Percentiles rank a stretch among this genome's conserved stretches.
phyloP scores from a whole-genome alignment of 2,888 invertebrate genomes.

The Gari tellinella region DNA sequence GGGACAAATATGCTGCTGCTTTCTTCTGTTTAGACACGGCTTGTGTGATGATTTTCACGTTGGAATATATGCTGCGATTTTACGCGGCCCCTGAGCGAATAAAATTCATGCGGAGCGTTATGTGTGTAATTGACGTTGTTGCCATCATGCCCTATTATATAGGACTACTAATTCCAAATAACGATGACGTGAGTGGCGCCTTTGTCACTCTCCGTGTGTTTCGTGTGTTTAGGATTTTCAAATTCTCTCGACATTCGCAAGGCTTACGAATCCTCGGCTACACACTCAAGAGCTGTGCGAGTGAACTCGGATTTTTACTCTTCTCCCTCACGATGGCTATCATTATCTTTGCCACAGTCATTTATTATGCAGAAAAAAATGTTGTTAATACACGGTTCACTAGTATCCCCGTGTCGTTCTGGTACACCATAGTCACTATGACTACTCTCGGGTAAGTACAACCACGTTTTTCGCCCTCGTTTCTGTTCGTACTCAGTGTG shows the following conservation, averaged over 20 bases:
- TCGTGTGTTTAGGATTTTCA: conserved; percentile 99
- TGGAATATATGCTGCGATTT: conserved; percentile 95
- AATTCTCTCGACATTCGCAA: conserved; percentile 99
- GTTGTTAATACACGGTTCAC: conserved; percentile 98
- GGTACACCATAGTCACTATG: conserved; percentile 99
- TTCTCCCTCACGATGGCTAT: conserved; percentile 99
- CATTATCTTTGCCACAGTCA: conserved; percentile 99
- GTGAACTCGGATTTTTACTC: conserved; percentile 99
- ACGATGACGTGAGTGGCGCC: conserved; percentile 99
- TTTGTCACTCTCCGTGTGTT: conserved; percentile 99
- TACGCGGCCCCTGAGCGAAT: conserved; percentile 99
- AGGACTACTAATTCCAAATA: conserved; percentile 98
- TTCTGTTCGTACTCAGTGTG: too few relatives aligned
- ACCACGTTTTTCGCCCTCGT: conserved; percentile 24
- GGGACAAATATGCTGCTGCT: conserved; percentile 95
- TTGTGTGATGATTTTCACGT: conserved; percentile 99
- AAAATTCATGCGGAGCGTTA: conserved; percentile 98
- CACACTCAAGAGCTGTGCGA: conserved; percentile 99
- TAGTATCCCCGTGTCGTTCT: conserved; percentile 99
- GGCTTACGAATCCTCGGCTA: conserved; percentile 99
- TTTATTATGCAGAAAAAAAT: conserved; percentile 99
- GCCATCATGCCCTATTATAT: conserved; percentile 99
- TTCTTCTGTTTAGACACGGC: conserved; percentile 99
- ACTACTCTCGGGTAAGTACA: conserved; percentile 97
- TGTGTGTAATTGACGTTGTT: conserved; percentile 99